Evolutionary conservation across 2,113 vertebrate genomes (phyloP), one percentile per base, ranked within the genome.

Genomic region (Dipodomys spectabilis): DNA sequence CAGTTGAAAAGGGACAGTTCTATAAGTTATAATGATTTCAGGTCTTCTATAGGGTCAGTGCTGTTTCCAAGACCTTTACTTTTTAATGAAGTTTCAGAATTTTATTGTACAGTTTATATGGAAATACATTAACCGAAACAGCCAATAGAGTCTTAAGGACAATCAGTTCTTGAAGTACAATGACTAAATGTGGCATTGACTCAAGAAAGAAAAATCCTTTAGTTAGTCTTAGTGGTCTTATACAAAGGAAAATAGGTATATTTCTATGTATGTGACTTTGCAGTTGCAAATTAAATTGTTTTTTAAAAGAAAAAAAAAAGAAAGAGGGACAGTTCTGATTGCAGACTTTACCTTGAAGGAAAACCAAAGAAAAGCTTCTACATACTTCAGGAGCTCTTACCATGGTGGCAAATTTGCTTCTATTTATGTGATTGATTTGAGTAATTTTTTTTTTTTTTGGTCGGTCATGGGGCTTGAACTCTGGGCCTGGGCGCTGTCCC

Each of bases 81-180:
- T 89, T 69, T 68, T 67, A 18, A 77, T 62, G 49, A 39, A 92
- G 25, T 69, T 45, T 81, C 49, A 75, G 13, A 85, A 65, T 85
- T 16, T 80, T 68, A 44, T 73, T 94, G 19, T 64, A 81, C 89
- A 86, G 49, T 75, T 69, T 75, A 82, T 71, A 32, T 64, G 45
- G 20, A 81, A 89, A 80, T 89, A 6, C 28, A 5, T 39, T 83
- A 67, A 6, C 27, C 49, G 84, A 84, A 69, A 19, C 35, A 67
- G 11, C 74, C 22, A 79, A 22, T 53, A 53, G 20, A 53, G 6
- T 20, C 44, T 62, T 71, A 62, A 81, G 69, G 60, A 44, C 28
- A 23, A 45, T 49, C 57, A 60, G 35, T 80, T 49, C 10, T 85
- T 87, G 67, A 79, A 84, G 9, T 49, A 35, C 7, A 30, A 20